A percentile compares a stretch with the other conserved stretches of the same genome.
Conservation (phyloP, 2,797 vertebrate genomes). For the Manis crassicaudata region DNA sequence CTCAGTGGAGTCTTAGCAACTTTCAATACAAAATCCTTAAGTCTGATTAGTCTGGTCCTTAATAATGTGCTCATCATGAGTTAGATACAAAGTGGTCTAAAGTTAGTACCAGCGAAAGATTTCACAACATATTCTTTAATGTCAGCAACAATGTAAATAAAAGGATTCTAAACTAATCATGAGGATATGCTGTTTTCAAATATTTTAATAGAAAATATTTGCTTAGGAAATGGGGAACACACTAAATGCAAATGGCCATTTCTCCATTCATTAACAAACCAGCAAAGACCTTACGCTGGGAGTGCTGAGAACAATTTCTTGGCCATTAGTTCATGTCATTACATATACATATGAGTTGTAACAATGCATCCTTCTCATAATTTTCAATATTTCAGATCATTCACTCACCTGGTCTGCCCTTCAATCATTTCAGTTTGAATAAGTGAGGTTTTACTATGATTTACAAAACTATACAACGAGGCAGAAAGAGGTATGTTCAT, state of each 20-base stretch:
- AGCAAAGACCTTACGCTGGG: not conserved
- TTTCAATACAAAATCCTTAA: not conserved
- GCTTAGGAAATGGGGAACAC: not conserved
- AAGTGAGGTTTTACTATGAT: not conserved
- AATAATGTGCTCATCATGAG: not conserved
- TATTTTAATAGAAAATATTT: conserved; percentile 38
- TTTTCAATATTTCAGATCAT: conserved; percentile 29
- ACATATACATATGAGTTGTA: not conserved
- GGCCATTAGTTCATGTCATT: not conserved
- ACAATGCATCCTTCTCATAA: not conserved
- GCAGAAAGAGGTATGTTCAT: not conserved
- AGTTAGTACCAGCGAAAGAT: not conserved
- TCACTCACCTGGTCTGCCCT: not conserved
- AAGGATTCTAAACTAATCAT: conserved; percentile 29
- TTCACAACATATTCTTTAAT: not conserved
- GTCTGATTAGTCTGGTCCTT: not conserved
- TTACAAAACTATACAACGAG: not conserved
- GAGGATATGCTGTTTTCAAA: not conserved
- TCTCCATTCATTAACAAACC: not conserved
- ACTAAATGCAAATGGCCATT: not conserved
- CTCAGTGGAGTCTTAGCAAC: not conserved
- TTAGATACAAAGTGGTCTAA: not conserved
- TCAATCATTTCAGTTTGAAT: not conserved
- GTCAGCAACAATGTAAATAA: conserved; percentile 12
- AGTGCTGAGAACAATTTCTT: not conserved